These are phyloP conservation scores for Brachyalestes nurse DNA, from an alignment of 2,797 vertebrate genomes.

Conservation along the genomic window DNA sequence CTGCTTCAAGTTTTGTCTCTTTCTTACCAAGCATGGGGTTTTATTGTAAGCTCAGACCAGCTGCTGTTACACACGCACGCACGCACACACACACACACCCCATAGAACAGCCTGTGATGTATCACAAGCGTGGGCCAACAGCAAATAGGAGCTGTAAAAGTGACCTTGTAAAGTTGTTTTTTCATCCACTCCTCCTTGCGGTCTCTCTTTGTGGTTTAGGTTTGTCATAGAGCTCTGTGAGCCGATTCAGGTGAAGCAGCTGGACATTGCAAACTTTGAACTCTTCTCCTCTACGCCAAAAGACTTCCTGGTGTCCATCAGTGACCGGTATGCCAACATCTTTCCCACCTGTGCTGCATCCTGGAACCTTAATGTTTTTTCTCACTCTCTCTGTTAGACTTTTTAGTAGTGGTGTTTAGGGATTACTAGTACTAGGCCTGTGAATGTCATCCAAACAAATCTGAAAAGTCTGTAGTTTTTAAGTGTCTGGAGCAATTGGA, in stretches of 20 bases:
- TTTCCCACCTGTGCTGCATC: background rate
- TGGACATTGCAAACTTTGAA: conserved; percentile 98
- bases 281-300: conserved; percentile 98
- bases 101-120: background rate
- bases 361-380: background rate
- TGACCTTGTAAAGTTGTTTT: conserved; percentile 7
- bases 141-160: background rate
- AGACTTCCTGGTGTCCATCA: conserved; percentile 97
- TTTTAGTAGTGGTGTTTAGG: no score
- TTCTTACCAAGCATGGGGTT: background rate
- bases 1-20: no score
- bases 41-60: background rate
- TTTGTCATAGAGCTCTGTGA: conserved; percentile 99
- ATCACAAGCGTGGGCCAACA: background rate
- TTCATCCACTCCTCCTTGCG: background rate
- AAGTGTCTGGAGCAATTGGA: no score
- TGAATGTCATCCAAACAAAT: no score
- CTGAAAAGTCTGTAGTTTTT: no score
- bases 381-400: background rate
- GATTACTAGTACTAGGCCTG: no score
- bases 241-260: conserved; percentile 95
- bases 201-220: conserved; percentile 72
- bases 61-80: background rate
- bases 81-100: no score
- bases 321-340: conserved; percentile 84